phyloP scores from a whole-genome alignment of 2,797 vertebrate genomes.

The Neostethus bicornis region DNA sequence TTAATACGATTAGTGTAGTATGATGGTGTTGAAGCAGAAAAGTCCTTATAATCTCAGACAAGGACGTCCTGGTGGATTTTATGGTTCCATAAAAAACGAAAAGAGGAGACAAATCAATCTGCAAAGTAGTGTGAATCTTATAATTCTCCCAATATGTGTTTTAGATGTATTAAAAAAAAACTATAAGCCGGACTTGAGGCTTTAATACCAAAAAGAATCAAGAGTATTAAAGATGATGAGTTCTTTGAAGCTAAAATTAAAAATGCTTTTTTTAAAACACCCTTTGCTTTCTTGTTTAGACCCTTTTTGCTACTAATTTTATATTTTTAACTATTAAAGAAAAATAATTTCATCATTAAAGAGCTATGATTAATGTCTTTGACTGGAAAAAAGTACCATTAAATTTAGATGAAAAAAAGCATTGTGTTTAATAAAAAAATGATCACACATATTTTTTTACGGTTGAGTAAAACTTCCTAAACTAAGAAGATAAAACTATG shows the following conservation, averaged over 20 bases:
- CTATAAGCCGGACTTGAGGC: slow-evolving; percentile 4
- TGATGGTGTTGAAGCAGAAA: slow-evolving; percentile 35
- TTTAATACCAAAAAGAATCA: slow-evolving; percentile 8
- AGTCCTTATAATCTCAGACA: slow-evolving; percentile 35
- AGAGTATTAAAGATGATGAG: background rate
- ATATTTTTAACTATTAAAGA: slow-evolving; percentile 3
- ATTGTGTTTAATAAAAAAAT: no score
- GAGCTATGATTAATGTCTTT: background rate
- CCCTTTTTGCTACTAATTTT: background rate
- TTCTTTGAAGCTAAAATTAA: background rate
- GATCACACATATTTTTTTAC: no score
- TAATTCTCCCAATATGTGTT: slow-evolving; percentile 20
- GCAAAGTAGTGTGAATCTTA: slow-evolving; percentile 29
- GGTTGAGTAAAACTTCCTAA: background rate
- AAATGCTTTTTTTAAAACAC: background rate
- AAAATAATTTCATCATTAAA: background rate
- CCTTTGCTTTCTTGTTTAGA: background rate
- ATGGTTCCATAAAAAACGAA: slow-evolving; percentile 18
- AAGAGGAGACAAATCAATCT: slow-evolving; percentile 36
- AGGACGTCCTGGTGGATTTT: slow-evolving; percentile 34
- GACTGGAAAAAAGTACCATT: background rate
- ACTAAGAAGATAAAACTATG: background rate
- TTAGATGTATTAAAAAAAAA: slow-evolving; percentile 19
- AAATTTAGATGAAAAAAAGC: slow-evolving; percentile 7
- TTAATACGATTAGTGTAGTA: slow-evolving; percentile 39